Percentiles rank a stretch among this genome's conserved stretches.
Evolutionary conservation across 1,140 invertebrate genomes (phyloP).

Genomic region (Drosophila azteca): DNA sequence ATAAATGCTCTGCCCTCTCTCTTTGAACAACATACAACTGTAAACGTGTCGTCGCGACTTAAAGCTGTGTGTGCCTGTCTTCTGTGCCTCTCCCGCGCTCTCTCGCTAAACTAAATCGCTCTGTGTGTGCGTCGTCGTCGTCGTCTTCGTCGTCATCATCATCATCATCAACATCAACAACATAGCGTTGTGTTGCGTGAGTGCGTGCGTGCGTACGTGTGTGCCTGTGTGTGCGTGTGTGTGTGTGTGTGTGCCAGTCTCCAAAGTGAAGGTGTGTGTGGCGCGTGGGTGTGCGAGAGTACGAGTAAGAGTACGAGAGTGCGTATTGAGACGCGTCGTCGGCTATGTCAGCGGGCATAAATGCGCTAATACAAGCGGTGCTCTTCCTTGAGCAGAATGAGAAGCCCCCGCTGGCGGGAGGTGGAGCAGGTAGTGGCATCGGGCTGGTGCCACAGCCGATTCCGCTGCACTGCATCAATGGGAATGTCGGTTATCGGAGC

Average conservation of each 20-base stretch:
- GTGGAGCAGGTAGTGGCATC: conserved; percentile 12
- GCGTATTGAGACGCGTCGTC: conserved; percentile 33
- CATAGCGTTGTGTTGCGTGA: conserved; percentile 7
- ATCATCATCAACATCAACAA: too few species aligned
- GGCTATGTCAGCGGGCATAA: conserved; percentile 67
- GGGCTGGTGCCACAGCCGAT: conserved; percentile 32
- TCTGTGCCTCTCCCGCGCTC: conserved; percentile 3
- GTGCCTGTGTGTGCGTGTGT: conserved; percentile 19
- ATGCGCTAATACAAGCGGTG: conserved; percentile 60
- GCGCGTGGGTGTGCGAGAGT: conserved; percentile 23
- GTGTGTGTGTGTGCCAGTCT: conserved; percentile 13
- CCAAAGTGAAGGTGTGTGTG: conserved; percentile 36
- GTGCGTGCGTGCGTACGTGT: conserved; percentile 19
- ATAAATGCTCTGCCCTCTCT: conserved; percentile 7
- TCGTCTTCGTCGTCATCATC: not conserved
- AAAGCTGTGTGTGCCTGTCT: too few species aligned
- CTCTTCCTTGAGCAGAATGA: conserved; percentile 56
- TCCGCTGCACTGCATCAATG: conserved; percentile 37
- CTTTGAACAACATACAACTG: conserved; percentile 1
- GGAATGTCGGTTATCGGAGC: conserved; percentile 13
- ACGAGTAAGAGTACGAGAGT: conserved; percentile 34
- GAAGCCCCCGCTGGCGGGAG: conserved; percentile 39
- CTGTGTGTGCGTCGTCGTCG: conserved; percentile 12
- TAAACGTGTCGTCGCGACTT: too few species aligned
- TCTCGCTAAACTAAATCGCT: conserved; percentile 2